Percentiles rank a stretch among this genome's conserved stretches.
Evolutionary conservation across 2,113 vertebrate species (phyloP).

Genomic region (Ochotona princeps): DNA sequence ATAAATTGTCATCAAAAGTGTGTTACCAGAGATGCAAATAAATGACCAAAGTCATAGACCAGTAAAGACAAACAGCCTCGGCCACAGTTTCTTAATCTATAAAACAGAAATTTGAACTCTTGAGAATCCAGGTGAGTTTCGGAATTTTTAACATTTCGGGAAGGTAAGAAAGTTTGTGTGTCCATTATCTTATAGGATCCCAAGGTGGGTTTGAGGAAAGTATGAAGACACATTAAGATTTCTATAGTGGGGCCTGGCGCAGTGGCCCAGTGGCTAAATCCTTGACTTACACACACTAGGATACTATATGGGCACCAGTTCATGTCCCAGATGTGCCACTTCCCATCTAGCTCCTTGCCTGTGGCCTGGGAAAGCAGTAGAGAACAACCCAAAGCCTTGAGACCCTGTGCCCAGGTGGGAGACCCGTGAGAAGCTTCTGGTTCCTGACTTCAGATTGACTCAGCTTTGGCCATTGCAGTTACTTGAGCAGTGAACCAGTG

Average conservation of each 20-base stretch:
- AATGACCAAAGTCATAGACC: not conserved
- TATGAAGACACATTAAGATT: constrained; percentile 1
- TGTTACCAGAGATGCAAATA: not conserved
- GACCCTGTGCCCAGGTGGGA: too few species aligned
- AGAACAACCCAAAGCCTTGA: too few species aligned
- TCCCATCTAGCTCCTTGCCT: too few species aligned
- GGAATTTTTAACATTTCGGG: constrained; percentile 33
- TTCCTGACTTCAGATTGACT: too few species aligned
- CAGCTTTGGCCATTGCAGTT: too few species aligned
- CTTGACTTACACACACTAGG: too few species aligned
- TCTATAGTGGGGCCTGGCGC: not conserved
- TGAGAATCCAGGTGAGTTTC: constrained; percentile 10
- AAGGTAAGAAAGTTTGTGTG: not conserved
- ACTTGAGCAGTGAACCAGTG: too few species aligned
- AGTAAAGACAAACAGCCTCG: not conserved
- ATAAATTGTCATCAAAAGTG: constrained; percentile 8
- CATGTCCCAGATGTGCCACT: too few species aligned
- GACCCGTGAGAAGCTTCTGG: too few species aligned
- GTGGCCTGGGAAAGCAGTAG: too few species aligned
- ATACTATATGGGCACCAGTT: too few species aligned
- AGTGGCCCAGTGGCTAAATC: too few species aligned
- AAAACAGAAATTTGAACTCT: constrained; percentile 3
- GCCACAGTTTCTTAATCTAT: constrained; percentile 10
- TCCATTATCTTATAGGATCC: not conserved
- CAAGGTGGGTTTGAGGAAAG: not conserved